phyloP scores from a whole-genome alignment of 2,797 vertebrate genomes.

The Echeneis naucrates region DNA sequence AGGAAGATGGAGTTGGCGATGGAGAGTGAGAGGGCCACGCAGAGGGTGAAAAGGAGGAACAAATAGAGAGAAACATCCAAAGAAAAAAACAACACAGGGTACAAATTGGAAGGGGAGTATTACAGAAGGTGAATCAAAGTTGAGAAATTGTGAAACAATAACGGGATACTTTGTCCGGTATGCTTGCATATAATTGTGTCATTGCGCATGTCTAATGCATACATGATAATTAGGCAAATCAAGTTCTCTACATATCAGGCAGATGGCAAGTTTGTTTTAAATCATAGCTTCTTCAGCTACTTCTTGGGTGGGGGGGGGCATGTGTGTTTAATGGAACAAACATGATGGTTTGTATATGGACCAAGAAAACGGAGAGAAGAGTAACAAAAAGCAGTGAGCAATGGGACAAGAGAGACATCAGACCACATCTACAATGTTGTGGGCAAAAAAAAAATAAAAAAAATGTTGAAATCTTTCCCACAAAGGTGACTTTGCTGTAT shows the following conservation, averaged over 20 bases:
- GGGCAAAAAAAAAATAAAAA: background rate
- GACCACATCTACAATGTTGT: background rate
- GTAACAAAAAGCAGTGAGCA: background rate
- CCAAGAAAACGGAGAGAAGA: background rate
- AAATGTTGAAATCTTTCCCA: background rate
- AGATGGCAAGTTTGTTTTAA: too few species aligned
- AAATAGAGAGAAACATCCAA: slow-evolving; percentile 14
- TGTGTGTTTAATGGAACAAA: background rate
- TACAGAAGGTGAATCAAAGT: background rate
- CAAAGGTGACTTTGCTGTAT: background rate
- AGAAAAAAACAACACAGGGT: slow-evolving; percentile 26
- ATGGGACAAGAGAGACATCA: background rate
- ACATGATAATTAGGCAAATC: background rate
- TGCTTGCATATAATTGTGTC: background rate
- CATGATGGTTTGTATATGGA: background rate
- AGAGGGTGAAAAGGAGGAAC: slow-evolving; percentile 52
- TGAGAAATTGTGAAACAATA: background rate
- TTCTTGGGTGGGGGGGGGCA: too few species aligned
- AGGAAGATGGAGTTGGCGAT: slow-evolving; percentile 54
- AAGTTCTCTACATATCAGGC: background rate
- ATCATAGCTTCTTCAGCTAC: background rate
- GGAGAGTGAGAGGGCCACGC: slow-evolving; percentile 38
- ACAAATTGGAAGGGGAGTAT: slow-evolving; percentile 12
- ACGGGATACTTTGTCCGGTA: background rate
- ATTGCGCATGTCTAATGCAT: background rate